phyloP scores from a whole-genome alignment of 2,888 invertebrate genomes.

The Lasioglossum lativentre region DNA sequence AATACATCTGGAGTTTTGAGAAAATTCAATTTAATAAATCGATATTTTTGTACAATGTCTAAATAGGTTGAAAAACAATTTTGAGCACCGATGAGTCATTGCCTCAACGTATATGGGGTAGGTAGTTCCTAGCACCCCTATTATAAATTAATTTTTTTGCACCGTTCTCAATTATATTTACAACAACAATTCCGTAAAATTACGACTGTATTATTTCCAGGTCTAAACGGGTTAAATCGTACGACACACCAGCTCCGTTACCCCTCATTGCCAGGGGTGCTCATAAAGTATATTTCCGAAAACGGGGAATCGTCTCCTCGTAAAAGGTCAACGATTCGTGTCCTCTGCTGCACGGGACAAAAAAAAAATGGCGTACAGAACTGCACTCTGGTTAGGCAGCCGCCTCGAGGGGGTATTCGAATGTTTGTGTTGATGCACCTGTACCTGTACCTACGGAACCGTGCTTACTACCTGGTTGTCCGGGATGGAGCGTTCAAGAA shows the following conservation, averaged over 20 bases:
- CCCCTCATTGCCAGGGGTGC: background rate
- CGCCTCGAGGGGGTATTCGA: background rate
- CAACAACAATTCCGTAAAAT: background rate
- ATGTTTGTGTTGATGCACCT: conserved; percentile 47
- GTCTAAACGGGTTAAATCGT: background rate
- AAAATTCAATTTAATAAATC: too few species aligned
- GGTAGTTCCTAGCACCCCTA: background rate
- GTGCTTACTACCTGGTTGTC: conserved; percentile 55
- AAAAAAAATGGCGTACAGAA: background rate
- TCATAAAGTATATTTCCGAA: background rate
- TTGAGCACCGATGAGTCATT: too few species aligned
- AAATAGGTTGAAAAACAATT: too few species aligned
- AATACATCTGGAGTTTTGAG: too few species aligned
- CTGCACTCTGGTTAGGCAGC: conserved; percentile 16
- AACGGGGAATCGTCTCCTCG: conserved; percentile 12
- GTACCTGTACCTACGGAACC: conserved; percentile 50
- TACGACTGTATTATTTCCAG: background rate
- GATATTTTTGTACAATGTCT: too few species aligned
- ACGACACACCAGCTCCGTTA: background rate
- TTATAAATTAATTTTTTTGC: background rate
- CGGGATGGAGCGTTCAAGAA: conserved; percentile 36
- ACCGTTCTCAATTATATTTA: background rate
- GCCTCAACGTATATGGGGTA: too few species aligned
- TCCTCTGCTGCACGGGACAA: background rate
- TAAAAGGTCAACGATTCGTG: conserved; percentile 32